Evolutionary conservation across 1,140 invertebrate genomes (phyloP).

Genomic region (Phymorhynchus buccinoides): DNA sequence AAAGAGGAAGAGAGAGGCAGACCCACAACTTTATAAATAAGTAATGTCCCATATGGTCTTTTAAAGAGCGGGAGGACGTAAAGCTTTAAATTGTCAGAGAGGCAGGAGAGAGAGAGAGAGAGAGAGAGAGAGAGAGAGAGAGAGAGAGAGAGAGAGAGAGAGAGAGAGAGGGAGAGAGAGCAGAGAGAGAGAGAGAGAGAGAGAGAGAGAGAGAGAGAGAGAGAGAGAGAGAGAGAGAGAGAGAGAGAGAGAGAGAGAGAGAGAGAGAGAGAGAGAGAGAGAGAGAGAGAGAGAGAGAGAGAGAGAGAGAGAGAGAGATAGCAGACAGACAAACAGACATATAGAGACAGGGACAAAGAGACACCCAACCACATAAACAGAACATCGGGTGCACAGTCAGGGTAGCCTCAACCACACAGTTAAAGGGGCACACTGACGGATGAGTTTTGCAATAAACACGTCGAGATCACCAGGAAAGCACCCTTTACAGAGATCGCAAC

Average conservation of each 20-base stretch:
- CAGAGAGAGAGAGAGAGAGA: neutral
- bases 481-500: too few species aligned
- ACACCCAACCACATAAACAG: too few species aligned
- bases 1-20: too few species aligned
- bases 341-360: neutral
- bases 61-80: too few species aligned
- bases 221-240: neutral
- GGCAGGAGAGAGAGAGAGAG: neutral
- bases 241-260: neutral
- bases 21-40: too few species aligned
- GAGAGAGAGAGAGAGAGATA: constrained; percentile 17
- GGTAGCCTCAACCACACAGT: too few species aligned
- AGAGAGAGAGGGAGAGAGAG: neutral
- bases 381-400: too few species aligned
- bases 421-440: too few species aligned
- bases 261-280: neutral
- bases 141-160: neutral
- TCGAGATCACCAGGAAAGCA: too few species aligned
- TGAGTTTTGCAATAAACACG: too few species aligned
- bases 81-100: neutral
- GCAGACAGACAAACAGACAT: neutral
- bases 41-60: too few species aligned
- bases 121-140: neutral
- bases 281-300: constrained; percentile 24
- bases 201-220: neutral